phyloP scores from a whole-genome alignment of 1,140 invertebrate species.

The Cydia fagiglandana region DNA sequence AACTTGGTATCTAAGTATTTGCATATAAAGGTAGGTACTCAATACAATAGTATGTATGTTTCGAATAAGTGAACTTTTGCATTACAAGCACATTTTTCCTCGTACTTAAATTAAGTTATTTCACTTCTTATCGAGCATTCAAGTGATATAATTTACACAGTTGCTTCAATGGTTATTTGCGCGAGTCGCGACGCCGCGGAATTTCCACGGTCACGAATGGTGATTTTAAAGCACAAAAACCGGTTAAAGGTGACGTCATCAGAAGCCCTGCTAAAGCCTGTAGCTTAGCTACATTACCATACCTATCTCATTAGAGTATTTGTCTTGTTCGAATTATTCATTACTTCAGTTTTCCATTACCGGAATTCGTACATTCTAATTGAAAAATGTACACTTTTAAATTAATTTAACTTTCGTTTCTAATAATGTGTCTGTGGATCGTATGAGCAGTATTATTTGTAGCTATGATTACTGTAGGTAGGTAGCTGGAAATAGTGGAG shows the following conservation, averaged over 20 bases:
- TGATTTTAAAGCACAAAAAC: slow-evolving; percentile 37
- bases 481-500: too few species aligned
- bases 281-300: slow-evolving; percentile 26
- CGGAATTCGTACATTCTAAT: neutral
- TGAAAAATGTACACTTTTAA: too few species aligned
- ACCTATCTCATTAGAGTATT: slow-evolving; percentile 20
- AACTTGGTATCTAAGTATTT: too few species aligned
- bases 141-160: slow-evolving; percentile 15
- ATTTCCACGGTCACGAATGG: slow-evolving; percentile 40
- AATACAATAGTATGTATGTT: neutral
- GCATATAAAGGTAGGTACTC: too few species aligned
- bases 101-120: slow-evolving; percentile 18
- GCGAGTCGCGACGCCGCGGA: slow-evolving; percentile 20
- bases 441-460: too few species aligned
- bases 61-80: neutral
- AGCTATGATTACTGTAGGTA: too few species aligned
- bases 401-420: too few species aligned
- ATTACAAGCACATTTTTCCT: slow-evolving; percentile 5
- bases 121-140: slow-evolving; percentile 5
- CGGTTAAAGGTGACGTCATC: slow-evolving; percentile 24
- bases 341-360: neutral
- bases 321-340: slow-evolving; percentile 18
- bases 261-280: slow-evolving; percentile 27
- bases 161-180: slow-evolving; percentile 33
- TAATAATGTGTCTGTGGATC: too few species aligned